Evolutionary conservation across 1,140 invertebrate genomes (phyloP).

Genomic region (Dendrolimus kikuchii): DNA sequence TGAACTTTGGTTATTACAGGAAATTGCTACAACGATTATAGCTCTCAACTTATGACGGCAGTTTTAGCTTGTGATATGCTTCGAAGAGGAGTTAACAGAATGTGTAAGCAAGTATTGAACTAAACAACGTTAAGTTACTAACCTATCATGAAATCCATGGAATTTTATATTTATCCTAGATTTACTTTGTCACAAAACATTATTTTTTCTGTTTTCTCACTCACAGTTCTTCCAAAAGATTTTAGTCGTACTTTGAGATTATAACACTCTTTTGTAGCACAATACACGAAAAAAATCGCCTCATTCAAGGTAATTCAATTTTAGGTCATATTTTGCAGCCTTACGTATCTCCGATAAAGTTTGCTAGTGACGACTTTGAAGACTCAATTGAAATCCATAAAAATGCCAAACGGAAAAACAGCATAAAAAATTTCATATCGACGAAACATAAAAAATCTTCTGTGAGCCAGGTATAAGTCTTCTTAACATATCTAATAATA

Average conservation of each 20-base stretch:
- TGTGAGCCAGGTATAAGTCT: too few species aligned
- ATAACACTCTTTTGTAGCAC: background rate
- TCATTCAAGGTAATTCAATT: constrained; percentile 35
- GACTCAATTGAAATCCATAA: constrained; percentile 1
- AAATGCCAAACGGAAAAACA: constrained; percentile 13
- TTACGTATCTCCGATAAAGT: constrained; percentile 58
- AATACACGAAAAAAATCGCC: background rate
- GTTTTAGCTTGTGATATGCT: constrained; percentile 50
- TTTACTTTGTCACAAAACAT: too few species aligned
- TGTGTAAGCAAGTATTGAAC: constrained; percentile 40
- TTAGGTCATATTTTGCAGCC: constrained; percentile 67
- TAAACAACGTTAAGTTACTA: too few species aligned
- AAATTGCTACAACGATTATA: constrained; percentile 54
- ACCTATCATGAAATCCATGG: too few species aligned
- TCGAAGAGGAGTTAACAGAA: constrained; percentile 36
- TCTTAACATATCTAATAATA: too few species aligned
- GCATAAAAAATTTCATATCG: background rate
- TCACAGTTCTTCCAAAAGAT: too few species aligned
- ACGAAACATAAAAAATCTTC: background rate
- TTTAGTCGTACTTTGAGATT: too few species aligned
- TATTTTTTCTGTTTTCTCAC: too few species aligned
- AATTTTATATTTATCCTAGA: too few species aligned
- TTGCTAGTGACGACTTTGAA: constrained; percentile 30
- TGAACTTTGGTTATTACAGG: constrained; percentile 22
- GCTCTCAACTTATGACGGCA: constrained; percentile 50